These are phyloP conservation scores for Crematogaster levior DNA, from an alignment of 2,888 invertebrate genomes.

Conservation along the genomic window DNA sequence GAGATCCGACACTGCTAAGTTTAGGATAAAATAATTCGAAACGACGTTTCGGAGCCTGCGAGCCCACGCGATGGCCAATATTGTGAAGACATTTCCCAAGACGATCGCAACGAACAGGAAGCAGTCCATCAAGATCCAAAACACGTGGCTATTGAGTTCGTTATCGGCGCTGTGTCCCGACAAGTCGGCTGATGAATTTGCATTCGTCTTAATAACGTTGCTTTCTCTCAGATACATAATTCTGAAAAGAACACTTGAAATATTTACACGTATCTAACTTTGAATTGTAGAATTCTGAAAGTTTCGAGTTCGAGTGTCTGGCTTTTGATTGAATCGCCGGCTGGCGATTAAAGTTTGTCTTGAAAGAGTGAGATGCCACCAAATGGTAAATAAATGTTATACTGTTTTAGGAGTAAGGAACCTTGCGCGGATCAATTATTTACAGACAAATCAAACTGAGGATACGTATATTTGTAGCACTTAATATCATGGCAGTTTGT, in stretches of 20 bases:
- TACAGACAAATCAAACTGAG: neutral
- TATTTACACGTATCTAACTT: neutral
- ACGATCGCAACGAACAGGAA: slow-evolving; percentile 89
- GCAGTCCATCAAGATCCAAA: slow-evolving; percentile 90
- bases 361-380: neutral
- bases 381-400: neutral
- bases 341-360: neutral
- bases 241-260: slow-evolving; percentile 29
- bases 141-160: slow-evolving; percentile 9
- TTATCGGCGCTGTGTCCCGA: slow-evolving; percentile 8
- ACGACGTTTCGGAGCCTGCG: slow-evolving; percentile 90
- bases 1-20: slow-evolving; percentile 92
- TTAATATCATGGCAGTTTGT: neutral
- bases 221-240: neutral
- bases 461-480: neutral
- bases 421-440: neutral
- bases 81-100: slow-evolving; percentile 91
- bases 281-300: neutral
- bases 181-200: neutral
- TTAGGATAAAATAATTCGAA: slow-evolving; percentile 93
- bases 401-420: neutral
- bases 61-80: slow-evolving; percentile 91
- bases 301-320: neutral
- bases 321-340: too few relatives aligned
- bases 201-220: neutral